A percentile compares a stretch with the other conserved stretches of the same genome.
Conservation (phyloP, 1,140 invertebrate species). For the Achatina immaculata region DNA sequence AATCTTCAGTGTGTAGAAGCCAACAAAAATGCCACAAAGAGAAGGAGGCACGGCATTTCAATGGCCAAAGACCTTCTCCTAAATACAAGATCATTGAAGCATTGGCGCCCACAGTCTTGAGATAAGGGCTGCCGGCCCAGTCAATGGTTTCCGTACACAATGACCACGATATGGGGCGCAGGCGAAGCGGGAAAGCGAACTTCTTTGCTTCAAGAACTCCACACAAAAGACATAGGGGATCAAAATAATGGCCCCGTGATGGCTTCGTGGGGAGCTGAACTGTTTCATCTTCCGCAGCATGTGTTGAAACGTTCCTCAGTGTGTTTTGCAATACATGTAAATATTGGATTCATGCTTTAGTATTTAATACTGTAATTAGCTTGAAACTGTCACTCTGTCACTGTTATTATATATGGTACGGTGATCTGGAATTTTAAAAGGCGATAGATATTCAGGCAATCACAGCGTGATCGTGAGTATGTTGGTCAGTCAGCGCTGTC, state of each 20-base stretch:
- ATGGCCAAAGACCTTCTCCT: constrained; percentile 1
- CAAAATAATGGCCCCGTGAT: neutral
- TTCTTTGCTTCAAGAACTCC: neutral
- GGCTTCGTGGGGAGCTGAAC: neutral
- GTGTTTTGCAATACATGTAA: too few species aligned
- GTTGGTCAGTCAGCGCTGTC: too few species aligned
- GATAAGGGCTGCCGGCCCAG: neutral
- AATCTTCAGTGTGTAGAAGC: neutral
- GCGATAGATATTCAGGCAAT: too few species aligned
- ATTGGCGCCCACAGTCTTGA: neutral
- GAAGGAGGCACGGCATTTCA: neutral
- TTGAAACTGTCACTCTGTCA: too few species aligned
- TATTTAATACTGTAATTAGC: too few species aligned
- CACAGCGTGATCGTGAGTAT: too few species aligned
- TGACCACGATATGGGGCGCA: neutral
- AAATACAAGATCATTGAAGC: constrained; percentile 7
- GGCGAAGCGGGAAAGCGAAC: neutral
- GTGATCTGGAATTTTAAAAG: too few species aligned
- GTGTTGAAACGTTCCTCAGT: too few species aligned
- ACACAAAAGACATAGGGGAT: neutral
- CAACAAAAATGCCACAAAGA: neutral
- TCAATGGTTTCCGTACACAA: neutral
- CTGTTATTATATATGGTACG: too few species aligned
- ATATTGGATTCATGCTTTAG: too few species aligned
- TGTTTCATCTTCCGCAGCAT: too few species aligned